Base-by-base conservation (phyloP, 2,797 vertebrate species). In the Tadarida brasiliensis region DNA sequence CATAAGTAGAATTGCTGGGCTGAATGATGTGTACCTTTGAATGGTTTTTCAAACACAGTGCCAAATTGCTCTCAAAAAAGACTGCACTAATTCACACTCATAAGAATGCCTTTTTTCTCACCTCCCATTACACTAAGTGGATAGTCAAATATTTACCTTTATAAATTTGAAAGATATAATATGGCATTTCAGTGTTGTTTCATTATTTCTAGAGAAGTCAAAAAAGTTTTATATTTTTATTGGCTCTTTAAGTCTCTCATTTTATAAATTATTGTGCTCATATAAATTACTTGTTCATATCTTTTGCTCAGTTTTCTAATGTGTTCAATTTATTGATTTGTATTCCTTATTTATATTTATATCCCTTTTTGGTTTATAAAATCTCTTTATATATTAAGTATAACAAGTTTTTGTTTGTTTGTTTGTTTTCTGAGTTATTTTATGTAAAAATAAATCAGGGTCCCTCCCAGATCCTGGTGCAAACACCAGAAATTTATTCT, bases 151-250 rank as follows among this genome's bases (percentile, higher is more conserved):
- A 82, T 90, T 83, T 82, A 92, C 4, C 26, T 61, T n/a, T 51
- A n/a, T 83, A 84, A 93, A 93, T 14, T 11, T 87, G 16, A 87
- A 93, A 68, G 24, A 28, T 22, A n/a, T 59, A 74, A 61, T 39
- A 61, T n/a, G 19, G 7, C 14, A 63, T 57, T 90, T 91, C 39
- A 91, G 57, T 24, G 10, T 33, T 39, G 30, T 63, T 54, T 65
- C 26, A 26, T 80, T 33, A 65, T 88, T 77, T 82, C 77, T 90
- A 54, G 11, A 77, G 61, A 67, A 67, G 54, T 84, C 80, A 57
- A 90, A 81, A 11, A 67, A 70, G 12, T 73, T 87, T 51, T 11
- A 82, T 47, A 68, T 74, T 92, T 95, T 96, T 74, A 73, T 24
- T 56, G 47, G 16, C 26, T 93, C 44, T 78, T 57, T 76, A 77